Conservation (phyloP, 2,113 vertebrate genomes). For the Oncorhynchus tshawytscha region DNA sequence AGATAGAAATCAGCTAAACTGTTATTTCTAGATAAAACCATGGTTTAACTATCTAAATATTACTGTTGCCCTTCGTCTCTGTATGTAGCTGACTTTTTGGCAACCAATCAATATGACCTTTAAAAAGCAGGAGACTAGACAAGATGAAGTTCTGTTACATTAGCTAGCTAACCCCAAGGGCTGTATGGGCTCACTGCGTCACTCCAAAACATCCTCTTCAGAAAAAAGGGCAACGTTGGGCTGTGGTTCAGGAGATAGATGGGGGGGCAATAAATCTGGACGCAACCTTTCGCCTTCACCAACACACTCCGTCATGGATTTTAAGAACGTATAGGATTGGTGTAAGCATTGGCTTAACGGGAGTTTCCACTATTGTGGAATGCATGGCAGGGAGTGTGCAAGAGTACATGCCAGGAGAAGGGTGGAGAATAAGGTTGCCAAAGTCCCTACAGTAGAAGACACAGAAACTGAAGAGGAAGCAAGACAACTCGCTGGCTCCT, state of each 20-base stretch:
- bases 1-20: not conserved
- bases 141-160: not conserved
- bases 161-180: not conserved
- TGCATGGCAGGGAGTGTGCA: no score
- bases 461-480: no score
- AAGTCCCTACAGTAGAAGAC: no score
- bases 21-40: not conserved
- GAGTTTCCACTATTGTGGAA: no score
- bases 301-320: no score
- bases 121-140: not conserved
- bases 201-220: not conserved
- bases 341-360: no score
- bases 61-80: not conserved
- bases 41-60: not conserved
- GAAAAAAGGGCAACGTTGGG: not conserved
- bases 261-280: not conserved
- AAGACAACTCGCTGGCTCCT: no score
- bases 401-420: no score
- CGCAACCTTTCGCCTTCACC: no score
- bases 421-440: no score
- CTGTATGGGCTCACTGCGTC: not conserved
- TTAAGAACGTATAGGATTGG: no score
- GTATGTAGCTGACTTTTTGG: not conserved
- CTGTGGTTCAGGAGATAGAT: not conserved
- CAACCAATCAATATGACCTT: slow-evolving; percentile 17